Percentiles rank a stretch among this genome's conserved stretches.
Conservation (phyloP, 1,140 invertebrate genomes). For the Campoletis sonorensis region DNA sequence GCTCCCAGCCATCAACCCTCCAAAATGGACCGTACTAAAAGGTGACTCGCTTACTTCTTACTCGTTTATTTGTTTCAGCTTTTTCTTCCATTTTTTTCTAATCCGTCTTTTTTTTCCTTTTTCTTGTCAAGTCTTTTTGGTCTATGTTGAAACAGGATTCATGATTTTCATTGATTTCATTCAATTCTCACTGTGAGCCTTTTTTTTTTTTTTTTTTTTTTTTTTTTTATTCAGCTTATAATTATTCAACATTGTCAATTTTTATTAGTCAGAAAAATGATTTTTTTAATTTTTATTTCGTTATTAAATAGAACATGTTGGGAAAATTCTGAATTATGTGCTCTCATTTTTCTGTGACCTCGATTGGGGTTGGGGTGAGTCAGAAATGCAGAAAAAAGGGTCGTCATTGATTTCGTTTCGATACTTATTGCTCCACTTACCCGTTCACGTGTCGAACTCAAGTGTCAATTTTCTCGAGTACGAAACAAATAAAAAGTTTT, state of each 20-base stretch:
- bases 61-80: conserved; percentile 9
- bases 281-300: too few relatives aligned
- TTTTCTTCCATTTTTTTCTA: neutral
- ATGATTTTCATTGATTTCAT: too few relatives aligned
- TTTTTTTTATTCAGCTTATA: too few relatives aligned
- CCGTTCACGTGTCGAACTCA: conserved; percentile 42
- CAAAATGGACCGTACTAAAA: conserved; percentile 48
- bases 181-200: too few relatives aligned
- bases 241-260: too few relatives aligned
- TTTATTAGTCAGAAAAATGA: too few relatives aligned
- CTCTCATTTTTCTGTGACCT: too few relatives aligned
- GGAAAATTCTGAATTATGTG: too few relatives aligned
- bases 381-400: conserved; percentile 43
- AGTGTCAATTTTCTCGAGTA: conserved; percentile 20
- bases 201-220: too few relatives aligned
- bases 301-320: too few relatives aligned
- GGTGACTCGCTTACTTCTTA: conserved; percentile 18
- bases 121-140: neutral
- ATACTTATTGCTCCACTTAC: neutral
- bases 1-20: conserved; percentile 41
- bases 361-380: conserved; percentile 42
- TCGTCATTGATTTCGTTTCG: conserved; percentile 43
- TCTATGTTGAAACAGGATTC: too few relatives aligned
- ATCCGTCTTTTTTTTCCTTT: conserved; percentile 23
- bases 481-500: neutral